Base-by-base conservation (phyloP, 2,797 vertebrate species). In the Sebastes kiyomatsui region DNA sequence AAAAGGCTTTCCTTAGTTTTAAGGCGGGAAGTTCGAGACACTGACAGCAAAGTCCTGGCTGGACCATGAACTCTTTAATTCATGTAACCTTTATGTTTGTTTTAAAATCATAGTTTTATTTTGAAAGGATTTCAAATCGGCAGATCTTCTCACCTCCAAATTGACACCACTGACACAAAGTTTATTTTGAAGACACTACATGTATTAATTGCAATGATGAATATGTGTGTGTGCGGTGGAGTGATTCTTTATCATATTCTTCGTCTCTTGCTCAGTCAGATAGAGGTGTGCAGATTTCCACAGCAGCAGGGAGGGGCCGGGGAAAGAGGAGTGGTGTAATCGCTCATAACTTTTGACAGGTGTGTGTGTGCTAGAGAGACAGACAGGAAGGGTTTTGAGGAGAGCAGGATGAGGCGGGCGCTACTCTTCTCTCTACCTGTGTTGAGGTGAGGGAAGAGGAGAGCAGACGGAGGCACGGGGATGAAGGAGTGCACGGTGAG, bases 241-340 rank as follows among this genome's bases (percentile, higher is more conserved):
- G 27, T 10, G 23, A 56, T 8, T 13, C n/a, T 66, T 25, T 67
- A 4, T 42, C 18, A 10, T 76, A 4, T 55, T 66, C 13, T n/a
- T 2, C 1, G 22, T 67, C 10, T 67, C 22, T 9, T 23, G 64
- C 35, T 70, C 22, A 52, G 56, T 72, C 61, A 62, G 28, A 46
- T 69, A 13, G 7, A 20, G 32, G 25, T 22, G 28, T 6, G 49
- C 69, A 75, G 77, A 73, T 68, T 70, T 71, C 49, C 67, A 69
- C 68, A 68, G 64, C 2, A 8, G 55, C n/a, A 68, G 73, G 90
- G 86, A 78, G 84, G 85, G 54, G 76, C 60, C 0, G 76, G 9
- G 28, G 28, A 79, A 85, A 80, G 38, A 33, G 66, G 81, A 85
- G 88, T 67, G 89, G 79, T 27, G 59, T 67, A 72, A 82, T 87